Evolutionary conservation across 2,113 vertebrate genomes (phyloP), one percentile per base, ranked within the genome.

Genomic region (Danionella cerebrum): DNA sequence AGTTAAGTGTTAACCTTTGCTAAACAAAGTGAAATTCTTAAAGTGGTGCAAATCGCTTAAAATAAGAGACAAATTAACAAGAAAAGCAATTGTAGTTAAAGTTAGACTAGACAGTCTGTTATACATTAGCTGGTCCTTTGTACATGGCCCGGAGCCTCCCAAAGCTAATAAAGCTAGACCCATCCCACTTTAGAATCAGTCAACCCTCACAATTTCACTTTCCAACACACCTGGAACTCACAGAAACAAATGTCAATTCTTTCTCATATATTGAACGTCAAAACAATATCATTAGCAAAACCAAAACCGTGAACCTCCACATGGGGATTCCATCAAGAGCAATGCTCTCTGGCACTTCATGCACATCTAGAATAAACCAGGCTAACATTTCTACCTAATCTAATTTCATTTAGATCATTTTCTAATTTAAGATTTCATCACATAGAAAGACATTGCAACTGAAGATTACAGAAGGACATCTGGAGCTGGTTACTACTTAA

Each of bases 51-150:
- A 33, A 53, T 33, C 12, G 4, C 27, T 19, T 53, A 18, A 53
- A 33, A 33, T 31, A 33, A 53, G 14, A 25, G 22, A 44, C 31
- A 48, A 70, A 72, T 72, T 72, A 70, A 65, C 19, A 54, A 11
- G 21, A 27, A 4, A 57, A 73, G 35, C 69, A 29, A 25, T 39
- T 10, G 11, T 7, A 22, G 31, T 59, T 22, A 13, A 21, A 41
- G 67, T 6, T 2, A 38, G 27, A 53, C 29, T 1, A 52, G 50
- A 31, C 6, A 45, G 42, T 39, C 35, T 47, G 58, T 36, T 35
- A 76, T 19, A 76, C 29, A 70, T 68, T 71, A 69, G 27, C 69
- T 57, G 21, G n/a, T 9, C 8, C 14, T 50, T 14, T 68, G 6
- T 9, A 27, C 36, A 36, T 12, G 31, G 66, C 19, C 27, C 12